Evolutionary conservation across 2,797 vertebrate genomes (phyloP), one percentile per base, ranked within the genome.

Genomic region (Malurus leucopterus): DNA sequence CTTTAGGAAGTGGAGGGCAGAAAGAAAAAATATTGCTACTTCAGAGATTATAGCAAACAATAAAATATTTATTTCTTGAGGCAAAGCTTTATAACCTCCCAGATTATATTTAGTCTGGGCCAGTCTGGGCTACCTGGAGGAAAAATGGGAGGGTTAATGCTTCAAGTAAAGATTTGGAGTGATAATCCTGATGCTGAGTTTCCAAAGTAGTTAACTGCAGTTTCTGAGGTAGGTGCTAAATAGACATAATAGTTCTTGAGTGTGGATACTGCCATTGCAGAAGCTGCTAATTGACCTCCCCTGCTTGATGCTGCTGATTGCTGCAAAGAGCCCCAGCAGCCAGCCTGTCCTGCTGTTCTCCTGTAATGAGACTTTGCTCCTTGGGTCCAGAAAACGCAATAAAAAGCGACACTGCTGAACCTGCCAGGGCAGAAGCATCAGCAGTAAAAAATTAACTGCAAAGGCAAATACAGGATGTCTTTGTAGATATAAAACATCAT

Each of bases 231-330:
- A 65, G 46, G 49, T 27, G 32, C n/a, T 81, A 73, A 72, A 62
- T 41, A 70, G 59, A 38, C 10, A 9, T 64, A 75, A 64, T 43
- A 67, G 59, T n/a, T 86, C 10, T 75, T 81, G 54, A 40, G 18
- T 59, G 58, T 61, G 80, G 67, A 89, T 41, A 20, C 38, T 89
- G 84, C 44, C 21, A 4, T 51, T 63, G 22, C 40, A 62, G 55
- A 86, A 72, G 38, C 65, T 86, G 57, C 70, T 85, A 81, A 81
- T 47, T 93, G 86, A 92, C 69, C 63, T 92, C 40, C 49, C 32
- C 49, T 88, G 59, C 47, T 54, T 6, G 2, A 3, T 64, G 13
- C 30, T 92, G 68, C 1, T 82, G 86, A 72, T 50, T 74, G 55
- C 77, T 76, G 41, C 13, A 29, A 51, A 90, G 71, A 81, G 11